Conservation (phyloP, 2,888 invertebrate species). For the Cetonia aurata region DNA sequence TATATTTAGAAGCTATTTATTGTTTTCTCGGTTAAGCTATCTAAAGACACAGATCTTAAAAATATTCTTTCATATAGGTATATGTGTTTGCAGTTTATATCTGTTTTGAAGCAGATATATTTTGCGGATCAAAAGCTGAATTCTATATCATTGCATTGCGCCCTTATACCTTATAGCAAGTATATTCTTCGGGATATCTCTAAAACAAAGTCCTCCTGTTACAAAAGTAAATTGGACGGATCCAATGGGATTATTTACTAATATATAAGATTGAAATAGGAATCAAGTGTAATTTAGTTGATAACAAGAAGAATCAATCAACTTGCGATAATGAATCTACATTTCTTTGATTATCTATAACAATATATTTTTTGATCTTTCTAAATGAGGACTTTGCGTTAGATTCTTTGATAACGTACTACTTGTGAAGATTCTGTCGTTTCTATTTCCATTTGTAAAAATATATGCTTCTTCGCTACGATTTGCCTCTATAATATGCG, state of each 20-base stretch:
- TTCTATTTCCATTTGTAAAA: constrained; percentile 39
- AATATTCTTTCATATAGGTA: constrained; percentile 18
- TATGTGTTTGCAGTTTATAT: constrained; percentile 22
- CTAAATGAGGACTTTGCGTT: constrained; percentile 7
- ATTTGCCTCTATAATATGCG: constrained; percentile 29
- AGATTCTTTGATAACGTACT: constrained; percentile 18
- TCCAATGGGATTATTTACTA: constrained; percentile 8
- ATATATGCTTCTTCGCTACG: constrained; percentile 41
- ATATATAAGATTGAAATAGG: too few relatives aligned
- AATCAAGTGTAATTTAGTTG: too few relatives aligned
- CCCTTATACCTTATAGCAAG: too few relatives aligned
- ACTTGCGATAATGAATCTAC: neutral
- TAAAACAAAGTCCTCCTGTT: constrained; percentile 17
- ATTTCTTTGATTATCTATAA: constrained; percentile 16
- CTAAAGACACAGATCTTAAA: constrained; percentile 37
- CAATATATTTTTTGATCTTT: neutral
- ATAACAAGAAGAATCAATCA: too few relatives aligned
- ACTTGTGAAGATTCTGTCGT: constrained; percentile 19
- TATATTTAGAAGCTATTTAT: constrained; percentile 39
- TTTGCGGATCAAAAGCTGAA: constrained; percentile 38
- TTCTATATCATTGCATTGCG: constrained; percentile 43
- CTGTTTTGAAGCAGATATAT: constrained; percentile 29
- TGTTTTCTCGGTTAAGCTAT: constrained; percentile 34
- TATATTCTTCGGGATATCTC: constrained; percentile 2
- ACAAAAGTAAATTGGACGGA: constrained; percentile 25